phyloP scores from a whole-genome alignment of 2,113 vertebrate genomes.

The Donacobius atricapilla region DNA sequence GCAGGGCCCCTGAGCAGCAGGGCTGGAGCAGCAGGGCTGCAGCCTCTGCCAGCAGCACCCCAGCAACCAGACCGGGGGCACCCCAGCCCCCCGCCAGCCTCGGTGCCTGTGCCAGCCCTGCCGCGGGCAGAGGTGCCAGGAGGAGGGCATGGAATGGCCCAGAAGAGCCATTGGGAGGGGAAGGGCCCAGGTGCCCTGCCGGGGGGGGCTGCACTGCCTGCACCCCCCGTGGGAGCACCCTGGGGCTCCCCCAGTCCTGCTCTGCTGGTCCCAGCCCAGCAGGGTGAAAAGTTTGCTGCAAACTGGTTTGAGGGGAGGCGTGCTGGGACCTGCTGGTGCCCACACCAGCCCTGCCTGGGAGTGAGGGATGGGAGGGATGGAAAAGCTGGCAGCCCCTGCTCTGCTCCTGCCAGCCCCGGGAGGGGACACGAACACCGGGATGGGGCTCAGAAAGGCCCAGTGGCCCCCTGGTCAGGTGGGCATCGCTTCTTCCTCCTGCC shows the following conservation, averaged over 20 bases:
- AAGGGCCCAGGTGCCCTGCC: not conserved
- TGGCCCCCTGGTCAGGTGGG: accelerated
- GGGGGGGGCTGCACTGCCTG: not conserved
- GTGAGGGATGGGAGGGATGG: not conserved
- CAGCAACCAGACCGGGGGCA: not conserved
- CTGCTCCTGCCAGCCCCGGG: not conserved
- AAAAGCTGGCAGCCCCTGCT: not conserved
- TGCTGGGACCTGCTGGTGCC: not conserved
- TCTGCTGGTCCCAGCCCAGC: not conserved
- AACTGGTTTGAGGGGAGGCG: not conserved
- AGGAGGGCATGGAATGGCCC: not conserved
- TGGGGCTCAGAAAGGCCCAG: accelerated
- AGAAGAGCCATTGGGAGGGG: not conserved
- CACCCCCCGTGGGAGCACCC: not conserved
- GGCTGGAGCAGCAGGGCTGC: too few relatives aligned
- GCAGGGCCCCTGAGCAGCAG: not conserved
- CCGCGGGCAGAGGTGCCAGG: not conserved
- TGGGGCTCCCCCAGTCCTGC: not conserved
- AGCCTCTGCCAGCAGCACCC: not conserved
- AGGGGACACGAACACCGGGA: not conserved
- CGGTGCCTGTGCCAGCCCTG: not conserved
- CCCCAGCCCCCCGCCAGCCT: accelerated
- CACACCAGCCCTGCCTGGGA: not conserved
- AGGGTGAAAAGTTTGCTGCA: not conserved
- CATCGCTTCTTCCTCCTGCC: not conserved